Evolutionary conservation across 2,113 vertebrate species (phyloP), one percentile per base, ranked within the genome.

Genomic region (Heterotilapia buettikoferi): DNA sequence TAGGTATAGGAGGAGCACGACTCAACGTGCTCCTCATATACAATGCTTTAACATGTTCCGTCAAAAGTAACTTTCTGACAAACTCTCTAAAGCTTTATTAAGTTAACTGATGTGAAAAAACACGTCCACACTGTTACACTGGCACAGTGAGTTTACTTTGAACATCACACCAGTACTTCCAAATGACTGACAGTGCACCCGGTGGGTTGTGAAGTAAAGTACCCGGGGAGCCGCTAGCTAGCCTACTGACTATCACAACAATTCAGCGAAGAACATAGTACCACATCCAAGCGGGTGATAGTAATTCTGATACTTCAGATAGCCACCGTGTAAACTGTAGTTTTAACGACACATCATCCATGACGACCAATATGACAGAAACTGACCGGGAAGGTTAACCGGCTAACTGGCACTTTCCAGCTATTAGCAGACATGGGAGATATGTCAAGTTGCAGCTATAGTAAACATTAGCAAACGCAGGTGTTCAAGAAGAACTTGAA

Each of bases 351-450:
- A 73, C 24, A 76, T 80, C 43, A 84, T 43, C 56, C 87, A 68
- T 59, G 61, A 59, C 71, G 38, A 57, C 53, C 21, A 29, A 54
- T 76, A 33, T 26, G 82, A 87, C 31, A 87, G 10, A 40, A 71
- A 84, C 16, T 87, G 76, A 78, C 80, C 57, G 26, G 33, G 54
- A 21, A 61, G 57, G 84, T 21, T 63, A 31, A 7, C 88, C 52
- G 84, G 92, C 86, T 87, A 89, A 54, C 82, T 87, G 79, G 80
- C 47, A 36, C 68, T 79, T 40, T 56, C 82, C 84, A 36, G 31
- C 80, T 18, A 11, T 59, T 93, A 92, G 94, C 94, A 83, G 21
- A 9, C 59, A 54, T 26, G 38, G 53, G 54, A 24, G 21, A 61
- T 57, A n/a, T 89, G 83, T 87, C 80, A 85, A 78, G 40, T 54